Conservation (phyloP, 2,888 invertebrate genomes). For the Leptarthrus brevirostris region DNA sequence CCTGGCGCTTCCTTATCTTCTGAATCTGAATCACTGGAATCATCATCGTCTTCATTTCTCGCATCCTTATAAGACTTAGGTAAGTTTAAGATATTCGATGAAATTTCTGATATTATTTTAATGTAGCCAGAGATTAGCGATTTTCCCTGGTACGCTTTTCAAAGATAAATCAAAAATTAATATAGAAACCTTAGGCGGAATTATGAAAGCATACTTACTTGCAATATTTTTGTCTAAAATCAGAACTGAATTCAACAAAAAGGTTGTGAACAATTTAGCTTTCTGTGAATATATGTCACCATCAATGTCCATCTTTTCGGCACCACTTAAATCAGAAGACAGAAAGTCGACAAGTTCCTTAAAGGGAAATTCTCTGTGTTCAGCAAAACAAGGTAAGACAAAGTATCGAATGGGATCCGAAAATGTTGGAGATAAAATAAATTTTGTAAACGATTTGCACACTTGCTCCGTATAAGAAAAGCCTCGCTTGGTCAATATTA, state of each 20-base stretch:
- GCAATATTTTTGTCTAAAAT: constrained; percentile 63
- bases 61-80: constrained; percentile 62
- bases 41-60: constrained; percentile 59
- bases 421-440: constrained; percentile 76
- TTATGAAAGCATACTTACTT: constrained; percentile 56
- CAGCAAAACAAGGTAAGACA: constrained; percentile 76
- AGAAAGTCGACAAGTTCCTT: constrained; percentile 44
- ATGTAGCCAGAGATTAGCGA: constrained; percentile 58
- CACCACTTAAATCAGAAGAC: constrained; percentile 8
- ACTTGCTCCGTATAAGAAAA: constrained; percentile 35
- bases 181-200: neutral
- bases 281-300: constrained; percentile 31
- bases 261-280: constrained; percentile 59
- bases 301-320: constrained; percentile 57
- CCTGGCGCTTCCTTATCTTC: constrained; percentile 55
- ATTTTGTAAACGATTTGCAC: constrained; percentile 70
- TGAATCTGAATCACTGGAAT: constrained; percentile 59
- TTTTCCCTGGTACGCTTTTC: constrained; percentile 57
- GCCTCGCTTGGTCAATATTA: constrained; percentile 69
- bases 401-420: constrained; percentile 77
- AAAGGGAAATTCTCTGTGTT: constrained; percentile 69
- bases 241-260: constrained; percentile 63
- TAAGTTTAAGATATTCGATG: constrained; percentile 62
- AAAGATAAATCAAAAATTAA: too few relatives aligned
- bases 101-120: constrained; percentile 63